phyloP scores from a whole-genome alignment of 2,797 vertebrate species.

The Dicrostonyx torquatus region DNA sequence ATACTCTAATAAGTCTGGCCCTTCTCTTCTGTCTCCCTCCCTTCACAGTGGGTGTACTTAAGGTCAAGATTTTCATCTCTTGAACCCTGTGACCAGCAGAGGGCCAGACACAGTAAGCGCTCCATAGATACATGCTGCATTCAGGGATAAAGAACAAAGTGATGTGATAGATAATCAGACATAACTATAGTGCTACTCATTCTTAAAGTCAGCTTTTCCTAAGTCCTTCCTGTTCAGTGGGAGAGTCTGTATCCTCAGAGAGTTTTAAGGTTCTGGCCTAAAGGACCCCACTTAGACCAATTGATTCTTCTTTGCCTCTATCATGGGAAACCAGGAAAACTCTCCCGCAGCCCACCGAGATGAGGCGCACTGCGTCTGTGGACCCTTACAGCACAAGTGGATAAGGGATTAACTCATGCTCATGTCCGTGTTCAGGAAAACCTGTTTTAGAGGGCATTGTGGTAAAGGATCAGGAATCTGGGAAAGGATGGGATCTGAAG shows the following conservation, averaged over 20 bases:
- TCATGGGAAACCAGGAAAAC: background rate
- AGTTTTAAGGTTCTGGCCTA: background rate
- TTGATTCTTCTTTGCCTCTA: background rate
- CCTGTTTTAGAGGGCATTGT: background rate
- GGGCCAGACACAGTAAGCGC: background rate
- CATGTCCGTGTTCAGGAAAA: background rate
- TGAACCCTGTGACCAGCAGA: background rate
- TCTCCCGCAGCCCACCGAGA: background rate
- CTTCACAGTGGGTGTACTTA: background rate
- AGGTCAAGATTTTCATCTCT: background rate
- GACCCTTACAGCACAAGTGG: background rate
- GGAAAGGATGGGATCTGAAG: background rate
- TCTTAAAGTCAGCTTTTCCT: background rate
- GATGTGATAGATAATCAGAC: background rate
- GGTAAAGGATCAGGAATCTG: background rate
- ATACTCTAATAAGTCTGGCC: background rate
- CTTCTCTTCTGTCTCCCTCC: background rate
- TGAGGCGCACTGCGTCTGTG: background rate
- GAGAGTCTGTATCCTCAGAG: background rate
- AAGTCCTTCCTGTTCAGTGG: background rate
- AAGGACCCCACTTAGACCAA: background rate
- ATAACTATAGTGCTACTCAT: background rate
- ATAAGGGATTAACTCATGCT: background rate
- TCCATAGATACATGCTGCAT: background rate
- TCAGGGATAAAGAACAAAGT: background rate